These are phyloP conservation scores for Tetrapedia diversipes DNA, from an alignment of 2,888 invertebrate species.

Conservation along the genomic window DNA sequence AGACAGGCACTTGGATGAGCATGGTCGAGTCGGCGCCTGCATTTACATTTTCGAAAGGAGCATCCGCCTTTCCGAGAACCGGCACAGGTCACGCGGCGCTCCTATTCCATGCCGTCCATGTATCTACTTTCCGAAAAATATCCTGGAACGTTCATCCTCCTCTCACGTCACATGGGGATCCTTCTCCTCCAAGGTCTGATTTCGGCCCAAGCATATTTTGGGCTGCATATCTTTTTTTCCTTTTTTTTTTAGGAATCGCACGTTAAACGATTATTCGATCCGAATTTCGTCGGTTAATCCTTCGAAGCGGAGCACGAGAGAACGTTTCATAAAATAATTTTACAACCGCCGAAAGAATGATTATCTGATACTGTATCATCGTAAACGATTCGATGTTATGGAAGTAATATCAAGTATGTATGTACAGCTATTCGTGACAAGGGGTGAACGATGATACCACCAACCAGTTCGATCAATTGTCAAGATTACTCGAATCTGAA, in stretches of 20 bases:
- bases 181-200: background rate
- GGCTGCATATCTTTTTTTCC: too few species aligned
- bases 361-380: too few species aligned
- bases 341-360: too few species aligned
- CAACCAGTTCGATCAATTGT: background rate
- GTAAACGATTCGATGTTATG: too few species aligned
- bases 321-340: too few species aligned
- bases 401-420: too few species aligned
- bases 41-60: conserved; percentile 71
- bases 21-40: conserved; percentile 59
- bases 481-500: too few species aligned
- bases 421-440: too few species aligned
- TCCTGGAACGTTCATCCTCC: conserved; percentile 9
- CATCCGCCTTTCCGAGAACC: conserved; percentile 66
- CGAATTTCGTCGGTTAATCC: background rate
- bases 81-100: conserved; percentile 52
- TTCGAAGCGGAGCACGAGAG: too few species aligned
- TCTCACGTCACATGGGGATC: conserved; percentile 11
- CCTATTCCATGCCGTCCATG: conserved; percentile 41
- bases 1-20: background rate
- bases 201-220: background rate
- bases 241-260: background rate
- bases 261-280: background rate
- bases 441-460: too few species aligned
- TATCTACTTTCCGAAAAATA: conserved; percentile 53